phyloP scores from a whole-genome alignment of 2,113 vertebrate species.

The Glaucidium brasilianum region DNA sequence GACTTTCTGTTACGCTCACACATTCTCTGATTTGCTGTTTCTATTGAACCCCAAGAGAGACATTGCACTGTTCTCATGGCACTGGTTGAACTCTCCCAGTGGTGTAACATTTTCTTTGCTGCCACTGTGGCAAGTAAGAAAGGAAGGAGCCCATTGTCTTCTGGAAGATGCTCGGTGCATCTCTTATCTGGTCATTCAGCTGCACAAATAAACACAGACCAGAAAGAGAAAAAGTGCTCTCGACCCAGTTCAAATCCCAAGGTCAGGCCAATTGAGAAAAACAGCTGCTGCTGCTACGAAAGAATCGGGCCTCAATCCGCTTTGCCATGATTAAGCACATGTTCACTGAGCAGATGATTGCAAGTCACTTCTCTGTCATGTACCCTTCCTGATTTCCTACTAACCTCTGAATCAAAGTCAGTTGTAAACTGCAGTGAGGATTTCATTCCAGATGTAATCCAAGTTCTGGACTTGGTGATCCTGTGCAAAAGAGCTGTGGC shows the following conservation, averaged over 20 bases:
- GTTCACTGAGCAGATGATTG: rapidly evolving
- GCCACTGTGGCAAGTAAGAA: background rate
- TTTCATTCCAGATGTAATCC: background rate
- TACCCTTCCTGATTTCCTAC: background rate
- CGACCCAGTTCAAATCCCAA: background rate
- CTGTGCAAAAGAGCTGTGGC: background rate
- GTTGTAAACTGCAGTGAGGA: background rate
- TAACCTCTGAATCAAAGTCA: background rate
- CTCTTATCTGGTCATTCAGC: background rate
- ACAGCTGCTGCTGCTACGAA: background rate
- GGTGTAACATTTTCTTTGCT: background rate
- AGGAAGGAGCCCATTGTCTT: background rate
- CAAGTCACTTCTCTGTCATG: background rate
- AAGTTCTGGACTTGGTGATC: background rate
- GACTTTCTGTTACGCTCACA: background rate
- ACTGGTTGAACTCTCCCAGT: background rate
- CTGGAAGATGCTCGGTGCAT: background rate
- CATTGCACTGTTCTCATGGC: background rate
- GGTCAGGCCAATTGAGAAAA: background rate
- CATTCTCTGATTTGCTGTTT: background rate
- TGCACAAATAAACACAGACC: background rate
- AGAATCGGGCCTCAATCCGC: background rate
- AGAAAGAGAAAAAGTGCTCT: background rate
- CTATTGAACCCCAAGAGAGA: background rate
- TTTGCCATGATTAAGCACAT: background rate